Base-by-base conservation (phyloP, 2,888 invertebrate genomes). In the Coenonympha glycerion region DNA sequence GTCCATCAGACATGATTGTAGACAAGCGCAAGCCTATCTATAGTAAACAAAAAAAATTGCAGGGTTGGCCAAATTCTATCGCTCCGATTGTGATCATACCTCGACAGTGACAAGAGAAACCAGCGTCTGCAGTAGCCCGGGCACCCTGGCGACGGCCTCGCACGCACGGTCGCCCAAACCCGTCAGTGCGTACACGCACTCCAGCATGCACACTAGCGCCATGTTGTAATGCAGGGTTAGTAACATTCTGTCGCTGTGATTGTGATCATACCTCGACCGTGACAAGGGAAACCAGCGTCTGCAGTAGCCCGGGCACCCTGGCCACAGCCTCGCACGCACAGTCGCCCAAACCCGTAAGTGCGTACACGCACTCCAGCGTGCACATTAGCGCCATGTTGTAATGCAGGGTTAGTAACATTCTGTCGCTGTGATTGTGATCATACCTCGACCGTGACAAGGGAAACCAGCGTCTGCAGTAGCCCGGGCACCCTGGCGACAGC, bases 341-440 rank as follows among this genome's bases (percentile, higher is more conserved):
- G 67, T 96, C 94, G 6, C 98, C 99, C 56, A 99, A 86, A 30
- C 96, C 95, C 52, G 97, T 96, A 54, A 99, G 89, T 24, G 98
- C 95, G 83, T 98, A 98, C 61, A 99, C 91, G 71, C 98, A 96
- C 87, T 99, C 99, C 61, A 99, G 84, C 1, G 98, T 95, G 71
- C 96, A 96, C 57, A 99, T 95, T 41, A 98, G 89, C 67, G 99
- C 89, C 93, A 98, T 97, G 55, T 99, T 97, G 74, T 99, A 99
- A 69, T 96, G 96, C 5, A 99, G 90, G 0, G 96, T 95, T 47
- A 99, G 89, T 69, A 96, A 89, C 2, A 24, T 8, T 8, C 6
- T 24, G n/a, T 8, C 11, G 3, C 4, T 11, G 9, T 1, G 5
- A 30, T 0, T 6, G n/a, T n/a, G n/a, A n/a, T n/a, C 61, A 52